These are phyloP conservation scores for Murina feae DNA, from an alignment of 2,113 vertebrate species.

Conservation along the genomic window DNA sequence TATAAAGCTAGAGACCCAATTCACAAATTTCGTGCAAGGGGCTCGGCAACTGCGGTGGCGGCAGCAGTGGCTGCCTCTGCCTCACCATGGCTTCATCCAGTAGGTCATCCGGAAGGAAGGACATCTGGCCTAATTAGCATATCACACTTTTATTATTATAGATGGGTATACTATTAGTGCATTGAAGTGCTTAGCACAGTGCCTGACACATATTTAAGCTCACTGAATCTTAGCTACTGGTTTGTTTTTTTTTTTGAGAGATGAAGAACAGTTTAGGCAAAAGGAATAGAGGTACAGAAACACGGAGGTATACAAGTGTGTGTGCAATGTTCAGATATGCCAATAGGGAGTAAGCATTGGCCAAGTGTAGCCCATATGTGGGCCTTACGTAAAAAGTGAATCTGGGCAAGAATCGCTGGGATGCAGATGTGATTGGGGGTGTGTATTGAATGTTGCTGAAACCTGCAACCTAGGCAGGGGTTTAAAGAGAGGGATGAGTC, in stretches of 20 bases:
- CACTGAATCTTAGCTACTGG: not conserved
- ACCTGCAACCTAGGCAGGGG: no score
- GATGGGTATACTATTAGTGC: not conserved
- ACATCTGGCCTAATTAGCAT: no score
- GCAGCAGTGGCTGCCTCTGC: no score
- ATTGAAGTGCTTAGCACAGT: not conserved
- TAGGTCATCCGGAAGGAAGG: no score
- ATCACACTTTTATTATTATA: no score
- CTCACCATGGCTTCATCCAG: no score
- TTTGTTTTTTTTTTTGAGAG: not conserved
- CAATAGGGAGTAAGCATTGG: not conserved
- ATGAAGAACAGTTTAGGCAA: not conserved
- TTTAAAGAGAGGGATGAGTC: not conserved
- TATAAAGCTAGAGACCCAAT: not conserved
- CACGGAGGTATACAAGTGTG: not conserved
- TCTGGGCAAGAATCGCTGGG: not conserved
- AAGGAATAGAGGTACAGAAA: not conserved
- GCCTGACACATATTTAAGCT: not conserved
- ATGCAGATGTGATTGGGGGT: not conserved
- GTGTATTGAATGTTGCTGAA: not conserved
- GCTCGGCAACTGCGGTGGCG: no score
- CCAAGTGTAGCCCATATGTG: not conserved
- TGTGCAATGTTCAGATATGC: not conserved
- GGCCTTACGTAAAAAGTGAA: not conserved
- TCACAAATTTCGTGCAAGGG: no score